Conservation (phyloP, 2,113 vertebrate species). For the Gambusia holbrooki region DNA sequence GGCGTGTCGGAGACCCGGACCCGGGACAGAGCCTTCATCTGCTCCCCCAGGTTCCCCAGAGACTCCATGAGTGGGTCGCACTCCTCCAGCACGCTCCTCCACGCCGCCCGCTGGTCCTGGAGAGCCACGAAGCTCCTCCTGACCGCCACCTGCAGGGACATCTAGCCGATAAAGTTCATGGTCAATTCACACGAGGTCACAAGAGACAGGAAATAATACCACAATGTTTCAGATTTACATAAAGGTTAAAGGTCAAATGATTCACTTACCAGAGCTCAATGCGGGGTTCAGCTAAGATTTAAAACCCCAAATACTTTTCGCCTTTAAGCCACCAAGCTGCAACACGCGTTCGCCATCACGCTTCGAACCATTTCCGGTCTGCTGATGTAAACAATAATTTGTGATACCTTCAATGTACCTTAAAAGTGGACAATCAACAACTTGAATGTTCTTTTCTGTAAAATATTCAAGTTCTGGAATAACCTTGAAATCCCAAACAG, state of each 20-base stretch:
- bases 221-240: background rate
- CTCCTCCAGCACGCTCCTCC: constrained; percentile 69
- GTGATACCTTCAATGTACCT: background rate
- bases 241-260: background rate
- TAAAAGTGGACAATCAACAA: background rate
- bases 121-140: constrained; percentile 77
- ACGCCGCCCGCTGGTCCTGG: constrained; percentile 73
- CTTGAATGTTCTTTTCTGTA: background rate
- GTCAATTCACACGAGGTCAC: background rate
- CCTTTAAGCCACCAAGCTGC: too few relatives aligned
- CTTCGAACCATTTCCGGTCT: constrained; percentile 36
- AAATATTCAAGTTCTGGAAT: background rate
- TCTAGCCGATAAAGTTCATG: constrained; percentile 25
- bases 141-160: constrained; percentile 70
- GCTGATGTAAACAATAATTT: constrained; percentile 48
- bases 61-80: constrained; percentile 79
- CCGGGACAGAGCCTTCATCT: constrained; percentile 78
- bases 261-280: background rate
- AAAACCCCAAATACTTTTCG: too few relatives aligned
- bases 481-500: too few relatives aligned
- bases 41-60: constrained; percentile 84
- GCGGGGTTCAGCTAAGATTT: background rate
- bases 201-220: too few relatives aligned
- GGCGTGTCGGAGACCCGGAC: constrained; percentile 73
- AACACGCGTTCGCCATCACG: constrained; percentile 37